Percentiles rank a stretch among this genome's conserved stretches.
phyloP scores from a whole-genome alignment of 2,797 vertebrate species.

The Chaetophractus vellerosus region DNA sequence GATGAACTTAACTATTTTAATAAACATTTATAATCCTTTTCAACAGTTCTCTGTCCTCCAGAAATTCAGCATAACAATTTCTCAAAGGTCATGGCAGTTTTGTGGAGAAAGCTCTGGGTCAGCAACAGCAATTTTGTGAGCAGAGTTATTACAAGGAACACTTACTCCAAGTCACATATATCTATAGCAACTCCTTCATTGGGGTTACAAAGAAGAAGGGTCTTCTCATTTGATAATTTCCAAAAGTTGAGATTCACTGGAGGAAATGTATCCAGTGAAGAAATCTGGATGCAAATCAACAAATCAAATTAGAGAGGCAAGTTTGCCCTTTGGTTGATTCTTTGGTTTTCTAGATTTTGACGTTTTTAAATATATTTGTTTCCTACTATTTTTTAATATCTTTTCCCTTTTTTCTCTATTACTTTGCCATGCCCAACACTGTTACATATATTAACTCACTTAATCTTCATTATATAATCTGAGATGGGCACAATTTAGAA shows the following conservation, averaged over 20 bases:
- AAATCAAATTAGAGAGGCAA: constrained; percentile 15
- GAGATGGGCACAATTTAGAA: background rate
- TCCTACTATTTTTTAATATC: background rate
- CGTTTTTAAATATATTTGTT: constrained; percentile 37
- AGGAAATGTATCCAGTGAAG: background rate
- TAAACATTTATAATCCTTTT: background rate
- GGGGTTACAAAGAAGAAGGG: background rate
- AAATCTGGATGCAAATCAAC: constrained; percentile 32
- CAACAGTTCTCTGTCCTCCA: background rate
- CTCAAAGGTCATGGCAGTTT: background rate
- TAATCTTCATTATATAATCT: background rate
- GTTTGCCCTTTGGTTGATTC: background rate
- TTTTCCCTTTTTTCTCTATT: background rate
- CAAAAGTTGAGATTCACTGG: background rate
- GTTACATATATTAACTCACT: constrained; percentile 1
- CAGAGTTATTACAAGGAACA: background rate
- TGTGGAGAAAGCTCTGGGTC: background rate
- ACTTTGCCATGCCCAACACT: background rate
- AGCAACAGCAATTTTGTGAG: background rate
- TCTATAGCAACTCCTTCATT: background rate
- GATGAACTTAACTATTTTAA: background rate
- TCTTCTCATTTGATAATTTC: background rate
- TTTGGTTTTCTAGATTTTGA: background rate
- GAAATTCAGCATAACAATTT: background rate
- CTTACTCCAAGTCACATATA: background rate